Evolutionary conservation across 2,113 vertebrate species (phyloP).

Genomic region (Hippocampus zosterae): DNA sequence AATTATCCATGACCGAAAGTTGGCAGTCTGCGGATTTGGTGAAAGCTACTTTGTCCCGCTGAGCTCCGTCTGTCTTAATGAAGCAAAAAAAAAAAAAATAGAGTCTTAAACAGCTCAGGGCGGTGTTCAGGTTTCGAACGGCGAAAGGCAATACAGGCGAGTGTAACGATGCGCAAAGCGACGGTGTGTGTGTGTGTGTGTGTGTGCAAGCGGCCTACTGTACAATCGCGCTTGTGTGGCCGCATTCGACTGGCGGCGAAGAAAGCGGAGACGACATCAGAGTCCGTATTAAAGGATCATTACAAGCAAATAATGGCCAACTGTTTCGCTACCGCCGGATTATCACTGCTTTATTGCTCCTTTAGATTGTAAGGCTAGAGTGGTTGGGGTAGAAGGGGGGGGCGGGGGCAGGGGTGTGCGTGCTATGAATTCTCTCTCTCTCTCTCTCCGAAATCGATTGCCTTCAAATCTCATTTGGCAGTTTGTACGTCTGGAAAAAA

Average conservation of each 20-base stretch:
- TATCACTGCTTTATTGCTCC: constrained; percentile 57
- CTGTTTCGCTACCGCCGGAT: constrained; percentile 61
- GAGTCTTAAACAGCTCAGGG: constrained; percentile 76
- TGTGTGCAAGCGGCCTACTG: constrained; percentile 22
- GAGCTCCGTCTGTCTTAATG: constrained; percentile 72
- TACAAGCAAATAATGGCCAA: constrained; percentile 69
- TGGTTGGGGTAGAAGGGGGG: not conserved
- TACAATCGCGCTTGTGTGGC: constrained; percentile 23
- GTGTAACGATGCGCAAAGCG: constrained; percentile 72
- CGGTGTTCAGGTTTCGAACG: constrained; percentile 74
- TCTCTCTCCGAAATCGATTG: not conserved
- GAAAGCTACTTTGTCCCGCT: constrained; percentile 73
- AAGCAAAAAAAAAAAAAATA: constrained; percentile 60
- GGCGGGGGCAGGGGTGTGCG: not conserved
- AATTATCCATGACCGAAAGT: constrained; percentile 66
- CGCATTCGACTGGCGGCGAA: not conserved
- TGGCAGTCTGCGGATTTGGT: constrained; percentile 52
- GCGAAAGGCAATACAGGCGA: constrained; percentile 76
- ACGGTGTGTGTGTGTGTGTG: constrained; percentile 35
- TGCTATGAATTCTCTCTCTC: not conserved
- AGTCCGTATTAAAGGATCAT: constrained; percentile 76
- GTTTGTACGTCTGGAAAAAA: no score
- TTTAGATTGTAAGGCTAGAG: constrained; percentile 36
- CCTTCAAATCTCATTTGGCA: no score
- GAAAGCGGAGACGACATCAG: constrained; percentile 67